phyloP scores from a whole-genome alignment of 2,113 vertebrate genomes.

The Piaya cayana region DNA sequence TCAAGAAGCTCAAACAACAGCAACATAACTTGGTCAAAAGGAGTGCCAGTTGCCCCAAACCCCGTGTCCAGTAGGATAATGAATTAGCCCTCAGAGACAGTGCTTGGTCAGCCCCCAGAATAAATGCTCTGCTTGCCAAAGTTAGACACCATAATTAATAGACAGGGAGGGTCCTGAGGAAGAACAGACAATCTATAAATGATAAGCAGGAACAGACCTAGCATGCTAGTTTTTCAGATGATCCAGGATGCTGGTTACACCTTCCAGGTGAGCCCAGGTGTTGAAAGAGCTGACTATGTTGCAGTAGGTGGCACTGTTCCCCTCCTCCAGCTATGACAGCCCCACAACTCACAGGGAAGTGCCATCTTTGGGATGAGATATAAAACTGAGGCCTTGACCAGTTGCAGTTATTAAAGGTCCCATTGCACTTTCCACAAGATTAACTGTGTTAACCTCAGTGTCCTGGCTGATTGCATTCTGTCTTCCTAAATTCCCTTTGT shows the following conservation, averaged over 20 bases:
- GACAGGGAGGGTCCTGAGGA: neutral
- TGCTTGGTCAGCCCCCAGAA: neutral
- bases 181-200: neutral
- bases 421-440: conserved; percentile 71
- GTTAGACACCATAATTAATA: neutral
- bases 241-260: neutral
- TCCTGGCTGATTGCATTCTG: conserved; percentile 69
- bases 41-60: neutral
- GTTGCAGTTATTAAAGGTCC: conserved; percentile 71
- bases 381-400: conserved; percentile 70
- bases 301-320: conserved; percentile 52
- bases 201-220: neutral
- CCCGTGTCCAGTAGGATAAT: neutral
- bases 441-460: conserved; percentile 70
- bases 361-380: conserved; percentile 64
- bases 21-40: neutral
- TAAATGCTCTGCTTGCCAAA: neutral
- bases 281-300: neutral
- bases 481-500: conserved; percentile 68
- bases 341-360: neutral
- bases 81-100: neutral
- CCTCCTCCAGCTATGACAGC: neutral
- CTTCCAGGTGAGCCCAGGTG: neutral
- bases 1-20: neutral
- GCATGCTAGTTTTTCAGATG: accelerated